These are phyloP conservation scores for Theretra japonica DNA, from an alignment of 2,888 invertebrate species.

Conservation along the genomic window DNA sequence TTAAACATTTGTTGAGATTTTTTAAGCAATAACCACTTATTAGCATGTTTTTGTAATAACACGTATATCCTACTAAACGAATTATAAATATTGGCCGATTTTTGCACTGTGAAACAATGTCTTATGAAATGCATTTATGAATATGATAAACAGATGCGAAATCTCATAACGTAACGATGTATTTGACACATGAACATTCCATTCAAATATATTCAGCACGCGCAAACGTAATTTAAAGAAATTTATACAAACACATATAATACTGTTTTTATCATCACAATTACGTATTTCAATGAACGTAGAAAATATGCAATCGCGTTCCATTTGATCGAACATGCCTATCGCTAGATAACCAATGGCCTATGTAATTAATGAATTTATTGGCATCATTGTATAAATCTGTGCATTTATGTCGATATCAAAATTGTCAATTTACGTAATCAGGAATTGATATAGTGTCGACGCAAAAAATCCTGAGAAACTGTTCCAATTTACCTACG, in stretches of 20 bases:
- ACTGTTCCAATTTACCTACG: neutral
- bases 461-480: neutral
- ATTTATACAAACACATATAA: slow-evolving; percentile 11
- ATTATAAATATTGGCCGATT: neutral
- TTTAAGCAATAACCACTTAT: too few relatives aligned
- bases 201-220: neutral
- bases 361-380: slow-evolving; percentile 49
- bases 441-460: neutral
- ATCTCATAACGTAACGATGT: neutral
- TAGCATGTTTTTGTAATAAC: too few relatives aligned
- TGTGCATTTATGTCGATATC: slow-evolving; percentile 36
- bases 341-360: slow-evolving; percentile 59
- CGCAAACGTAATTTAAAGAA: neutral
- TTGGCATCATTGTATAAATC: slow-evolving; percentile 34
- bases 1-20: too few relatives aligned
- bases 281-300: slow-evolving; percentile 47
- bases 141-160: neutral
- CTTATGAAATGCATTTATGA: neutral
- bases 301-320: slow-evolving; percentile 58
- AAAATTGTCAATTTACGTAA: slow-evolving; percentile 3
- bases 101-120: neutral
- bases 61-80: too few relatives aligned
- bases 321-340: slow-evolving; percentile 54
- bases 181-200: neutral
- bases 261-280: slow-evolving; percentile 25